Conservation (phyloP, 2,113 vertebrate genomes). For the Elgaria multicarinata region DNA sequence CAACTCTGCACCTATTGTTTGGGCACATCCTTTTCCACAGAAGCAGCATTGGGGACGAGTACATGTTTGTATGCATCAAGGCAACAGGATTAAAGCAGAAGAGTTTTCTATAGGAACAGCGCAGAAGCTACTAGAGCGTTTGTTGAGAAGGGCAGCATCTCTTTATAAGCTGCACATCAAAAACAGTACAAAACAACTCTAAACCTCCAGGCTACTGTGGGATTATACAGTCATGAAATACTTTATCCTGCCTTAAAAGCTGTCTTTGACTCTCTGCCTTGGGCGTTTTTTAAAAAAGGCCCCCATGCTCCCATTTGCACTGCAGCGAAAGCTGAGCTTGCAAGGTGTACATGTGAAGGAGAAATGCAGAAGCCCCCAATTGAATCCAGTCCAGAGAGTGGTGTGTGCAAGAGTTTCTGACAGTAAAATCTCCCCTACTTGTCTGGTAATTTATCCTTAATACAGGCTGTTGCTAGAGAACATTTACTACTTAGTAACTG, state of each 20-base stretch:
- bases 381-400: constrained; percentile 11
- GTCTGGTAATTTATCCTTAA: constrained; percentile 35
- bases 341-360: constrained; percentile 41
- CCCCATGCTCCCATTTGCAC: constrained; percentile 43
- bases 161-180: constrained; percentile 70
- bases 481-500: constrained; percentile 32
- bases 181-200: constrained; percentile 65
- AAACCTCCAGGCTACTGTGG: constrained; percentile 66
- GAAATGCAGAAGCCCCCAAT: background rate
- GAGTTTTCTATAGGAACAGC: constrained; percentile 33
- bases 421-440: constrained; percentile 46
- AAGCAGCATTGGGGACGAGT: background rate
- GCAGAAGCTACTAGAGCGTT: constrained; percentile 28
- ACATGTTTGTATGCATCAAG: constrained; percentile 23
- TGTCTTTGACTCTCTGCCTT: constrained; percentile 67
- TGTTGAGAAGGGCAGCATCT: constrained; percentile 56
- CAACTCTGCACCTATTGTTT: background rate
- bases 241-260: constrained; percentile 72
- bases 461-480: constrained; percentile 24
- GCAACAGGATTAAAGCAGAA: constrained; percentile 13
- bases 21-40: background rate
- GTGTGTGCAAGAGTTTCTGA: background rate
- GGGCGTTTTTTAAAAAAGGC: constrained; percentile 40
- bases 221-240: constrained; percentile 70
- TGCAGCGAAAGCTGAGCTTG: constrained; percentile 38